Conservation (phyloP, 2,797 vertebrate genomes). For the Dendrocincla fuliginosa region DNA sequence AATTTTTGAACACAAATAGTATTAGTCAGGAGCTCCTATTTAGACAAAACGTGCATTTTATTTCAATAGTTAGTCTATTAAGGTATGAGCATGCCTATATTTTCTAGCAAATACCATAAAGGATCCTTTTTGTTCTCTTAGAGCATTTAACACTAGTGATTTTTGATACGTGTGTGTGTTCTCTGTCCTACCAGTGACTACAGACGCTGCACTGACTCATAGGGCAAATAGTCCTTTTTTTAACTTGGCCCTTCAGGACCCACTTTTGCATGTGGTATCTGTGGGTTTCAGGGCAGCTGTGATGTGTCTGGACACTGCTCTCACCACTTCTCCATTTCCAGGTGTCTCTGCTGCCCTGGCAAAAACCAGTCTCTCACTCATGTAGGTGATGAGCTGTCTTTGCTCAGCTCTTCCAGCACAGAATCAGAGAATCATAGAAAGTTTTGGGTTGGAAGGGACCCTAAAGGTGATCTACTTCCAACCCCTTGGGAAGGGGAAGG, state of each 20-base stretch:
- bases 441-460: not conserved
- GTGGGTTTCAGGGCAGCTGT: not conserved
- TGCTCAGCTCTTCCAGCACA: not conserved
- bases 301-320: not conserved
- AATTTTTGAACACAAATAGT: not conserved
- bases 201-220: not conserved
- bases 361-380: rapidly evolving
- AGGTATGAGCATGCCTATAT: rapidly evolving
- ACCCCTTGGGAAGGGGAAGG: not conserved
- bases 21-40: not conserved
- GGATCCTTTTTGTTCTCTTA: not conserved
- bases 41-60: not conserved
- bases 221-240: not conserved
- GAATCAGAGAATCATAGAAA: not conserved
- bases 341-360: not conserved
- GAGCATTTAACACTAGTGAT: rapidly evolving
- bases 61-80: not conserved
- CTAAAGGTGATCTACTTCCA: not conserved
- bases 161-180: not conserved
- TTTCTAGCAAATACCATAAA: not conserved
- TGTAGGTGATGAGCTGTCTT: not conserved
- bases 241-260: not conserved
- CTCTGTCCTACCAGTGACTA: not conserved
- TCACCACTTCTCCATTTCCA: rapidly evolving
- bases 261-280: not conserved